phyloP scores from a whole-genome alignment of 2,888 invertebrate genomes.

The Crepidodera aurea region DNA sequence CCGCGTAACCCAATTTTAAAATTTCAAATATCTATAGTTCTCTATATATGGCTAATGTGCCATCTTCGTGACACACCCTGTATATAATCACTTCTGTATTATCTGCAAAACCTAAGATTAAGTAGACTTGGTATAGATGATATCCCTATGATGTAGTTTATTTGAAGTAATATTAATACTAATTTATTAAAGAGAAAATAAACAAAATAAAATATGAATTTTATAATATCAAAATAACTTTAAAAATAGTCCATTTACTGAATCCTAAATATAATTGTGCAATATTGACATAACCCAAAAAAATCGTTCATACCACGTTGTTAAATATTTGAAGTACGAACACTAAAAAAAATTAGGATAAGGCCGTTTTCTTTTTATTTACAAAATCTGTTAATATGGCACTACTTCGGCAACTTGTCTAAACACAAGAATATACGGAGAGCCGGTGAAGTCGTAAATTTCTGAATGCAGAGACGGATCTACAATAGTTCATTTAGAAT shows the following conservation, averaged over 20 bases:
- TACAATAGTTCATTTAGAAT: too few species aligned
- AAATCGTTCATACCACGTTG: background rate
- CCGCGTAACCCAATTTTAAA: too few species aligned
- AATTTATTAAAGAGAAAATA: too few species aligned
- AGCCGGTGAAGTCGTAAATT: conserved; percentile 4
- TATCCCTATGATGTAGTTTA: too few species aligned
- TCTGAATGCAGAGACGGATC: background rate
- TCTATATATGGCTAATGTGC: too few species aligned
- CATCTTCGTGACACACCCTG: too few species aligned
- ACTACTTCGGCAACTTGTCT: conserved; percentile 6
- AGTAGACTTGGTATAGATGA: too few species aligned
- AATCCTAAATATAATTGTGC: background rate
- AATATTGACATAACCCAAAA: conserved; percentile 1
- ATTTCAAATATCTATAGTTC: too few species aligned
- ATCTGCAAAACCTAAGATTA: too few species aligned
- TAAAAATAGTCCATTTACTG: background rate
- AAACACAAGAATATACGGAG: background rate
- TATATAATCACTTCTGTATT: too few species aligned
- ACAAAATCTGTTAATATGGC: conserved; percentile 11
- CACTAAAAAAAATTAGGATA: conserved; percentile 4
- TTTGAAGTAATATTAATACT: too few species aligned
- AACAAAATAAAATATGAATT: background rate
- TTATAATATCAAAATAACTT: background rate
- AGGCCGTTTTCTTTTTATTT: conserved; percentile 8
- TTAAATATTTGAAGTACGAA: background rate